Evolutionary conservation across 2,113 vertebrate species (phyloP).

Genomic region (Notarius quadriscutis): DNA sequence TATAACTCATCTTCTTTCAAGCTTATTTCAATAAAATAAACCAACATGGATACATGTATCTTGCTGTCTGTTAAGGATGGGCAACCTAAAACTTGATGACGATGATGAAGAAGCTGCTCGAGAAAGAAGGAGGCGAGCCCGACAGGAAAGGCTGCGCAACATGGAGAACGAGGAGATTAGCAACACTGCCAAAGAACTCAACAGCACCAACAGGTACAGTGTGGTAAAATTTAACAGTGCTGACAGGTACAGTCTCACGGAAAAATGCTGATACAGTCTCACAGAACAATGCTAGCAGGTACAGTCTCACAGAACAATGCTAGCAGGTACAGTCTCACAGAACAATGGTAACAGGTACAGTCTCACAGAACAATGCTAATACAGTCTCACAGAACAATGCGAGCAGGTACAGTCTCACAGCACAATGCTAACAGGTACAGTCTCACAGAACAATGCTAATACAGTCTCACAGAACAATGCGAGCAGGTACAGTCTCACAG

Average conservation of each 20-base stretch:
- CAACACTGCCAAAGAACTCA: slow-evolving; percentile 68
- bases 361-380: neutral
- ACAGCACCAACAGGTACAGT: slow-evolving; percentile 81
- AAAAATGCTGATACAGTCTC: too few relatives aligned
- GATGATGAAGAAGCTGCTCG: slow-evolving; percentile 90
- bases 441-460: too few relatives aligned
- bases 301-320: neutral
- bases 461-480: neutral
- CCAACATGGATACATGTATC: neutral
- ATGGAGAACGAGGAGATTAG: slow-evolving; percentile 75
- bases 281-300: neutral
- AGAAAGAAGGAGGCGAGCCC: slow-evolving; percentile 86
- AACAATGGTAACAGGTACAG: slow-evolving; percentile 70
- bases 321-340: neutral
- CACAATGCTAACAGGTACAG: neutral
- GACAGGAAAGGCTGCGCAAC: slow-evolving; percentile 86
- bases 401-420: neutral
- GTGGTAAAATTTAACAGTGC: neutral
- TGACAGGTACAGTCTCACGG: too few relatives aligned
- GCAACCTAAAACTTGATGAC: slow-evolving; percentile 74
- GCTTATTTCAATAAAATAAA: slow-evolving; percentile 5
- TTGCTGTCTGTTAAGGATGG: slow-evolving; percentile 69
- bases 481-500: neutral
- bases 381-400: too few relatives aligned
- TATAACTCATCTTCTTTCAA: neutral